phyloP scores from a whole-genome alignment of 2,888 invertebrate species.

The Unio delphinus region DNA sequence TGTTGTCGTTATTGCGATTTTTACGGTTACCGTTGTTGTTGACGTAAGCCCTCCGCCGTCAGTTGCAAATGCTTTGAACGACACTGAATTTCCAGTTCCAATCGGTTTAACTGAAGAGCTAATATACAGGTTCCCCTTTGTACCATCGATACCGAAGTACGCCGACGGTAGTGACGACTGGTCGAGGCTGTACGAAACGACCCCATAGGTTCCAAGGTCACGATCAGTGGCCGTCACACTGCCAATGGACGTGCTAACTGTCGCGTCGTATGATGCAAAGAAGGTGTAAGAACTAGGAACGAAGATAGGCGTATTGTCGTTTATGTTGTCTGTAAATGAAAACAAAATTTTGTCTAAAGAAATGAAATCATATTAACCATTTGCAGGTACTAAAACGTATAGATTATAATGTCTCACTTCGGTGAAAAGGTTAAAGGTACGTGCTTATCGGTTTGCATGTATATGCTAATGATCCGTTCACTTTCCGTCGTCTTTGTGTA shows the following conservation, averaged over 20 bases:
- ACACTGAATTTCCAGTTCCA: not conserved
- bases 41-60: slow-evolving; percentile 9
- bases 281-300: slow-evolving; percentile 25
- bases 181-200: slow-evolving; percentile 18
- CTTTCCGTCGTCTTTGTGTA: too few relatives aligned
- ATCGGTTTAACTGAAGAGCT: not conserved
- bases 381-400: too few relatives aligned
- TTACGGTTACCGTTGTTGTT: not conserved
- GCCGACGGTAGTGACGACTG: slow-evolving; percentile 14
- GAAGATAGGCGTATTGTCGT: slow-evolving; percentile 43
- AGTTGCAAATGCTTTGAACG: slow-evolving; percentile 7
- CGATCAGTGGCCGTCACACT: slow-evolving; percentile 27
- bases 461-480: too few relatives aligned
- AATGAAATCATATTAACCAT: too few relatives aligned
- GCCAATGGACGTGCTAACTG: slow-evolving; percentile 15
- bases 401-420: too few relatives aligned
- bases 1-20: slow-evolving; percentile 26
- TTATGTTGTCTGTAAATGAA: slow-evolving; percentile 7
- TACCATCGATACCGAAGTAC: slow-evolving; percentile 20
- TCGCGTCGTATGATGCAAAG: slow-evolving; percentile 21
- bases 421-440: too few relatives aligned
- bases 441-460: too few relatives aligned
- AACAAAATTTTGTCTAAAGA: not conserved
- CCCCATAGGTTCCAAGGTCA: slow-evolving; percentile 22
- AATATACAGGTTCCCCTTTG: slow-evolving; percentile 4